Evolutionary conservation across 1,140 invertebrate genomes (phyloP).

Genomic region (Ephestia elutella): DNA sequence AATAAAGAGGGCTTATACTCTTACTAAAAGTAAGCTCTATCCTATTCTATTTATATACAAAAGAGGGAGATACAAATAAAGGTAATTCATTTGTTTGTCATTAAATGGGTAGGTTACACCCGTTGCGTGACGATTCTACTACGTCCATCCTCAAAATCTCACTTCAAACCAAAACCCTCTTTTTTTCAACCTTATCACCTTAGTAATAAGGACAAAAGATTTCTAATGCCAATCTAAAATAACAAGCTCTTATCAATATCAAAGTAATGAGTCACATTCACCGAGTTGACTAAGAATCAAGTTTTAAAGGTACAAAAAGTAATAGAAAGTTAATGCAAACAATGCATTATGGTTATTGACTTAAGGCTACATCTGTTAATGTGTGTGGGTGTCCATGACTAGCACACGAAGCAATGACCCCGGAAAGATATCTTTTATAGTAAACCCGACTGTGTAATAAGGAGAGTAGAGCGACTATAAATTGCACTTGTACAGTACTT

Average conservation of each 20-base stretch:
- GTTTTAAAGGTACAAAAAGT: constrained; percentile 4
- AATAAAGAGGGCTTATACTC: neutral
- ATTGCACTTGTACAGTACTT: neutral
- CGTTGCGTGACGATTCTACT: constrained; percentile 56
- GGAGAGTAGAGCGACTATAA: neutral
- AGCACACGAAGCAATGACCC: constrained; percentile 36
- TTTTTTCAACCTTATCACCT: neutral
- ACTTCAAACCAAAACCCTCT: neutral
- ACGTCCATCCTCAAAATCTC: neutral
- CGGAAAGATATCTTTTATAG: constrained; percentile 43
- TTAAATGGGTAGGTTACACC: constrained; percentile 42
- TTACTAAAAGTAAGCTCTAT: constrained; percentile 10
- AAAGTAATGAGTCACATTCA: constrained; percentile 47
- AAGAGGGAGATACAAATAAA: constrained; percentile 31
- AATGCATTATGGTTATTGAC: constrained; percentile 45
- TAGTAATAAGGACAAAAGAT: neutral
- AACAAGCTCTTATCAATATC: constrained; percentile 31
- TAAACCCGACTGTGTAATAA: constrained; percentile 12
- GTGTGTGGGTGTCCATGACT: constrained; percentile 37
- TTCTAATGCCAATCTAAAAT: neutral
- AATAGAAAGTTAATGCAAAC: constrained; percentile 33
- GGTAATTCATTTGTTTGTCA: constrained; percentile 45
- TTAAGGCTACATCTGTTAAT: constrained; percentile 39
- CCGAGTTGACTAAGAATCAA: neutral
- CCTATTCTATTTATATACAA: constrained; percentile 20